Conservation (phyloP, 2,113 vertebrate genomes). For the Corythaixoides concolor region DNA sequence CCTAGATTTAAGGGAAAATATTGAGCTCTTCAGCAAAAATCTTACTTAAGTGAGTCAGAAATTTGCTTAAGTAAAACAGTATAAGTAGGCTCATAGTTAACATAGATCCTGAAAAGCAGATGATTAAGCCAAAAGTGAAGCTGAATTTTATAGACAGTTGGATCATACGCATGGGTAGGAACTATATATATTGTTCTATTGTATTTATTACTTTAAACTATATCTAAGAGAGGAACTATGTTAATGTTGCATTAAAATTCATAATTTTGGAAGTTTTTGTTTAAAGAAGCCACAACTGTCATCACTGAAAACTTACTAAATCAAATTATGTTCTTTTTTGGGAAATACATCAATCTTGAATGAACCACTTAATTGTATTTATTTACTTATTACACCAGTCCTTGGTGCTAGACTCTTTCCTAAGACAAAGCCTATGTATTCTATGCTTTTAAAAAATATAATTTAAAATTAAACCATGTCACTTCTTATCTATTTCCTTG, state of each 20-base stretch:
- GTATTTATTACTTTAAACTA: neutral
- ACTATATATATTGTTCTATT: neutral
- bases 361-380: neutral
- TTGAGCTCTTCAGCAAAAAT: neutral
- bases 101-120: neutral
- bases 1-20: neutral
- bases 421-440: neutral
- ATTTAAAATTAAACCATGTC: neutral
- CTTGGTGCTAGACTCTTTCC: neutral
- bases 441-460: neutral
- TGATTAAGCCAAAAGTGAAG: neutral
- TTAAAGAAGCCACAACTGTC: accelerated
- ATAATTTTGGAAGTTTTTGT: neutral
- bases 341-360: neutral
- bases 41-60: neutral
- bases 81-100: neutral
- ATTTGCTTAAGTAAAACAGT: neutral
- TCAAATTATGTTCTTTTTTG: neutral
- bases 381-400: neutral
- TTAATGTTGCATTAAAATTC: neutral
- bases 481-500: neutral
- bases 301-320: neutral
- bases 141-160: neutral
- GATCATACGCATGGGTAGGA: neutral
- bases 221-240: neutral